Percentiles rank a stretch among this genome's conserved stretches.
These are phyloP conservation scores for Drosophila parabipectinata DNA, from an alignment of 1,140 invertebrate genomes.

Conservation along the genomic window DNA sequence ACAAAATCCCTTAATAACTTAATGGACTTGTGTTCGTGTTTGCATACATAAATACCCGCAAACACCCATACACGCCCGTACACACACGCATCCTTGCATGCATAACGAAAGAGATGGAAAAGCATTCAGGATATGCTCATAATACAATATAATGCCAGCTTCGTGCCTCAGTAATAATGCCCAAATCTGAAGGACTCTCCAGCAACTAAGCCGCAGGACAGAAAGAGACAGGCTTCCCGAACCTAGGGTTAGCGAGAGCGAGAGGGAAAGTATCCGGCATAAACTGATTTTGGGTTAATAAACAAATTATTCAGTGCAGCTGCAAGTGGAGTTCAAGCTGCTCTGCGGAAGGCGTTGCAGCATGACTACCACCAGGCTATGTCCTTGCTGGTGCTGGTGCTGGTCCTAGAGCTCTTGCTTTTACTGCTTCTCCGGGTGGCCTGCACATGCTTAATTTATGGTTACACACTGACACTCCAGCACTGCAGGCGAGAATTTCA, in stretches of 20 bases:
- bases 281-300: conserved; percentile 79
- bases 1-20: conserved; percentile 81
- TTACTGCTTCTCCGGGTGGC: conserved; percentile 22
- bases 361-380: conserved; percentile 35
- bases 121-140: conserved; percentile 29
- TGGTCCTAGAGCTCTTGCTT: conserved; percentile 10
- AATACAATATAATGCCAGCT: conserved; percentile 53
- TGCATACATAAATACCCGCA: conserved; percentile 47
- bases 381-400: conserved; percentile 25
- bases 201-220: conserved; percentile 20
- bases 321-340: conserved; percentile 40
- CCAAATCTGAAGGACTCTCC: conserved; percentile 53
- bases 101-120: conserved; percentile 9
- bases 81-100: background rate
- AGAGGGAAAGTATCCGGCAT: conserved; percentile 31
- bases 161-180: conserved; percentile 63
- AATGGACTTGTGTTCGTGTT: conserved; percentile 73
- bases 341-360: conserved; percentile 33
- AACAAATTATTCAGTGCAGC: conserved; percentile 76
- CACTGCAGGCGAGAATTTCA: conserved; percentile 51
- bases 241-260: too few relatives aligned
- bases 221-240: background rate
- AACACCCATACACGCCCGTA: conserved; percentile 10
- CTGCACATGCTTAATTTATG: conserved; percentile 69
- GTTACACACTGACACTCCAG: conserved; percentile 48